Evolutionary conservation across 2,113 vertebrate species (phyloP), one percentile per base, ranked within the genome.

Genomic region (Atrichornis clamosus): DNA sequence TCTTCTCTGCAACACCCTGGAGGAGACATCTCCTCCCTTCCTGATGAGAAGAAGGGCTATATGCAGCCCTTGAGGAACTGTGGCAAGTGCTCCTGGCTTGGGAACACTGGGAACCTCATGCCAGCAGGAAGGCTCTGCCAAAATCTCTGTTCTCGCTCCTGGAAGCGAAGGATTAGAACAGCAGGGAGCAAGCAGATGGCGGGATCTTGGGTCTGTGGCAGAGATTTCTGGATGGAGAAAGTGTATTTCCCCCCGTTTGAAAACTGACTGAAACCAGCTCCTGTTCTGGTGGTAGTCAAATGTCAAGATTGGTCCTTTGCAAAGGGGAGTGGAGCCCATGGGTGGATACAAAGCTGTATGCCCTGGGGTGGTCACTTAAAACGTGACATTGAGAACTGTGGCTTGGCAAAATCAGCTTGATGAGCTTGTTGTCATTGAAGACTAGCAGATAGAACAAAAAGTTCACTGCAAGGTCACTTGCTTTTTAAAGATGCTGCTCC

Each of bases 21-120:
- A 91, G 75, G 83, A 95, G 83, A 67, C 87, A 80, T 39, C 81
- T 92, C 87, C 87, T 93, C 87, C 80, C 87, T 95, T 87, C 72
- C 58, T 84, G 70, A 62, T 2, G 21, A 85, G 49, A 95, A 37
- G 46, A 87, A 79, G 50, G 52, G 56, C 80, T 95, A 4, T 53
- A 49, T 33, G 59, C 62, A 81, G 67, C 27, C 56, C 33, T 68
- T 62, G 78, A 87, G 78, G 46, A 69, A 39, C 26, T 88, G 88
- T 65, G 85, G 75, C 90, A 87, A 93, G 56, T 0, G 1, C 77
- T 89, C 8, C 47, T 92, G 86, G 88, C 86, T 59, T 88, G 90
- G 72, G 73, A 79, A 67, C 35, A 15, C 50, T 2, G 6, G 63
- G 68, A 93, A 19, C 35, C 33, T 92, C 63, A 39, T 63, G 83